Conservation (phyloP, 2,797 vertebrate genomes). For the Strix occidentalis region DNA sequence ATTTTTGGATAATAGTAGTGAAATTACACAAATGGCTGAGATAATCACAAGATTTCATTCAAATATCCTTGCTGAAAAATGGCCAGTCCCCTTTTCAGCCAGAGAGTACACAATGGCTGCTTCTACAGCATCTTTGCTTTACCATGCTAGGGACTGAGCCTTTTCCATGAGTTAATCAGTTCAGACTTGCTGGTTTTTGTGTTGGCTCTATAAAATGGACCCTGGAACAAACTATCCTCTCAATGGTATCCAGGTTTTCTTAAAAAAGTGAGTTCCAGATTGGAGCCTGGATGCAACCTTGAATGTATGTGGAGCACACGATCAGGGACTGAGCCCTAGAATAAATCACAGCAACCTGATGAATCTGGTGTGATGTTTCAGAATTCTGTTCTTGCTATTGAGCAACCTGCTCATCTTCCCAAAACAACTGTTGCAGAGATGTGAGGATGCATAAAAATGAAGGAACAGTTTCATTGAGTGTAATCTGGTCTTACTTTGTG, state of each 20-base stretch:
- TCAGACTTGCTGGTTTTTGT: neutral
- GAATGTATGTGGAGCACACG: neutral
- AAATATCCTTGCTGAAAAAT: neutral
- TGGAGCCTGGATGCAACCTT: neutral
- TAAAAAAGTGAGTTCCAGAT: neutral
- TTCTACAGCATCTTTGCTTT: neutral
- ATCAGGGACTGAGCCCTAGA: accelerated
- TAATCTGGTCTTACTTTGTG: neutral
- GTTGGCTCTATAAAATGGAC: neutral
- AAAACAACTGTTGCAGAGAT: neutral
- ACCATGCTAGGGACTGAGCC: neutral
- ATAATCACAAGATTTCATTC: neutral
- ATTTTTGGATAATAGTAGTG: neutral
- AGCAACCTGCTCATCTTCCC: neutral
- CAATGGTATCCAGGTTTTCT: neutral
- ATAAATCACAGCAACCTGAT: neutral
- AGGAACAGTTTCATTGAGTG: neutral
- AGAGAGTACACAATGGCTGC: neutral
- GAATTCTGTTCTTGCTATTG: neutral
- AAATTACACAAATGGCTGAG: neutral
- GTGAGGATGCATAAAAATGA: neutral
- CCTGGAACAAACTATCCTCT: neutral
- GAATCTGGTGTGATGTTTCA: neutral
- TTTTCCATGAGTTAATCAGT: neutral
- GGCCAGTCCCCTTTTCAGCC: neutral